phyloP scores from a whole-genome alignment of 2,888 invertebrate species.

The Himalopsyche kuldschensis region DNA sequence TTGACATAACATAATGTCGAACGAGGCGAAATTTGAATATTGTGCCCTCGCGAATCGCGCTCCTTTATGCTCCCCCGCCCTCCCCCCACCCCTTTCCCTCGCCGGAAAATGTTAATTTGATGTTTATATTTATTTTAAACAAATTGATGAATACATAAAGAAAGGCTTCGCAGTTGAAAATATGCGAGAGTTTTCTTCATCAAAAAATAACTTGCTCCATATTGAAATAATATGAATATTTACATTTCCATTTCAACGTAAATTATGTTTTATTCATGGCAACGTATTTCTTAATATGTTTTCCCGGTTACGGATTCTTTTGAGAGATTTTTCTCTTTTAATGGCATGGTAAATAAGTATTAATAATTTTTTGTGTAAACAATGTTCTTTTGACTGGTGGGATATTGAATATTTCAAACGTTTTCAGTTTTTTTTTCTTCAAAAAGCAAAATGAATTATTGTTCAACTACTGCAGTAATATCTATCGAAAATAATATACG shows the following conservation, averaged over 20 bases:
- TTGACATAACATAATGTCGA: conserved; percentile 8
- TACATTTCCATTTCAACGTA: not conserved
- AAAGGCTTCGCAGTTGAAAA: not conserved
- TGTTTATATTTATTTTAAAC: not conserved
- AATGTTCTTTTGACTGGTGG: not conserved
- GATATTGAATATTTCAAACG: not conserved
- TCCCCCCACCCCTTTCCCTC: not conserved
- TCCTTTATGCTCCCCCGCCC: not conserved
- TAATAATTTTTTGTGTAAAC: not conserved
- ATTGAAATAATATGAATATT: not conserved
- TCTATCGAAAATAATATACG: too few relatives aligned
- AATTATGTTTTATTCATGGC: not conserved
- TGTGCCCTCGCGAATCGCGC: too few relatives aligned
- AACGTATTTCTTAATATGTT: not conserved
- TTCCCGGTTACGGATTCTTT: not conserved
- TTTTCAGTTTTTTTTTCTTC: not conserved
- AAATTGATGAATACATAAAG: not conserved
- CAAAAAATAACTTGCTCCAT: not conserved
- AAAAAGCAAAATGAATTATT: too few relatives aligned
- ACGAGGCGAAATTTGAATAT: not conserved
- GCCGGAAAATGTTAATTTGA: not conserved
- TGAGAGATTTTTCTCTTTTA: not conserved
- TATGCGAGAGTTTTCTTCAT: not conserved
- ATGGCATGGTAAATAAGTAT: not conserved
- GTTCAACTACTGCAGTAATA: too few relatives aligned